Percentiles rank a stretch among this genome's conserved stretches.
phyloP scores from a whole-genome alignment of 2,113 vertebrate genomes.

The Litocranius walleri region DNA sequence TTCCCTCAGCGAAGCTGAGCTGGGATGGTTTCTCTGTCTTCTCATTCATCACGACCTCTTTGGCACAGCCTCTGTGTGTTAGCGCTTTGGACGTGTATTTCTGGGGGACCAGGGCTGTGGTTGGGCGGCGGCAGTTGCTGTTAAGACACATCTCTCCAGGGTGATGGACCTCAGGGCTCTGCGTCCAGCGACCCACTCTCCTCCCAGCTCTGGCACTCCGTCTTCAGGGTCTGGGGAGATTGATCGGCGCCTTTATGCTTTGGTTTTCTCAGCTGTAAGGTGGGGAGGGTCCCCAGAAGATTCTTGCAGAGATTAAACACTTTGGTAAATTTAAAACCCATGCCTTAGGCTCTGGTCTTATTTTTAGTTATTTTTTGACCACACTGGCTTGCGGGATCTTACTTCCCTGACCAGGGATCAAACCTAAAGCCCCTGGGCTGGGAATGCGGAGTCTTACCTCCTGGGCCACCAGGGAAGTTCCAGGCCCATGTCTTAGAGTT shows the following conservation, averaged over 20 bases:
- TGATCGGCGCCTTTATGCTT: neutral
- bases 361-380: neutral
- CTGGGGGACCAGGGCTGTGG: neutral
- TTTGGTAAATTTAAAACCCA: neutral
- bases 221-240: neutral
- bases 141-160: neutral
- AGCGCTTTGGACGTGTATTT: neutral
- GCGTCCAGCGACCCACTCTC: neutral
- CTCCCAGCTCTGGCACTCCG: neutral
- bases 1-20: neutral
- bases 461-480: neutral
- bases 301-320: neutral
- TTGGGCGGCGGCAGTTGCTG: neutral
- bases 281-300: neutral
- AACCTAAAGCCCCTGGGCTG: neutral
- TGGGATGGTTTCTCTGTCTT: neutral
- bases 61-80: neutral
- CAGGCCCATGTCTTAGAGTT: neutral
- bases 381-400: neutral
- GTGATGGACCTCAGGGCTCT: neutral
- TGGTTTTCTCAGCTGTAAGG: neutral
- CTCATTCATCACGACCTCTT: neutral
- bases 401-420: neutral
- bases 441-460: neutral
- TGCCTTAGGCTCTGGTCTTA: neutral